Conservation (phyloP, 2,113 vertebrate species). For the Myotis yumanensis region DNA sequence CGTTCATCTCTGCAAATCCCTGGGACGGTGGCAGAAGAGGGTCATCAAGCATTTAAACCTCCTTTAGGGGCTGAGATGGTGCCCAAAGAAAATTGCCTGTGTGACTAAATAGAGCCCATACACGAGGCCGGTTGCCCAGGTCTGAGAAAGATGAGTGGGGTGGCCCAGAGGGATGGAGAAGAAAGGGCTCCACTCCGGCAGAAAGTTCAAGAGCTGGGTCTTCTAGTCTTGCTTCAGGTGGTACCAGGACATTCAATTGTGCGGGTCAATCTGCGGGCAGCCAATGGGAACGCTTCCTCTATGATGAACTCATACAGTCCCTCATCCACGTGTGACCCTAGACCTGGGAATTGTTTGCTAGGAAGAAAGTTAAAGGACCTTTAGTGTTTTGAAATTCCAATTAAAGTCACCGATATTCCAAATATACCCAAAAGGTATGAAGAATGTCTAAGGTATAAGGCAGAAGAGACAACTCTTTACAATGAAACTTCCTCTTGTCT, state of each 20-base stretch:
- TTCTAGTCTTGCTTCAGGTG: neutral
- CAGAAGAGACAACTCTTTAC: neutral
- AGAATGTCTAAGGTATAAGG: neutral
- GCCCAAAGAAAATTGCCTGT: neutral
- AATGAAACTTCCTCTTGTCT: neutral
- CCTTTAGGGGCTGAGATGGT: neutral
- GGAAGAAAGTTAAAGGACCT: neutral
- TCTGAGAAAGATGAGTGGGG: too few species aligned
- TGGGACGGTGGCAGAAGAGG: neutral
- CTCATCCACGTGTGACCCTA: neutral
- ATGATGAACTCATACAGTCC: too few species aligned
- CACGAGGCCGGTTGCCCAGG: neutral
- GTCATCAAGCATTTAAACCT: neutral
- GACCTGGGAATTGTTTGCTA: neutral
- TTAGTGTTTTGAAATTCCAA: constrained; percentile 24
- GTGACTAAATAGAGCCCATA: neutral
- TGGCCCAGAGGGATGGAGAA: neutral
- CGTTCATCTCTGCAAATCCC: neutral
- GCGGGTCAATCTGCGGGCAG: neutral
- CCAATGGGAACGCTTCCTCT: neutral
- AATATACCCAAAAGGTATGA: neutral
- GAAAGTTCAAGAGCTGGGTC: neutral
- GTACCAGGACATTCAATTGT: neutral
- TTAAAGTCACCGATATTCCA: neutral
- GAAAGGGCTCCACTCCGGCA: neutral